These are phyloP conservation scores for Diarsia brunnea DNA, from an alignment of 2,888 invertebrate species.

Conservation along the genomic window DNA sequence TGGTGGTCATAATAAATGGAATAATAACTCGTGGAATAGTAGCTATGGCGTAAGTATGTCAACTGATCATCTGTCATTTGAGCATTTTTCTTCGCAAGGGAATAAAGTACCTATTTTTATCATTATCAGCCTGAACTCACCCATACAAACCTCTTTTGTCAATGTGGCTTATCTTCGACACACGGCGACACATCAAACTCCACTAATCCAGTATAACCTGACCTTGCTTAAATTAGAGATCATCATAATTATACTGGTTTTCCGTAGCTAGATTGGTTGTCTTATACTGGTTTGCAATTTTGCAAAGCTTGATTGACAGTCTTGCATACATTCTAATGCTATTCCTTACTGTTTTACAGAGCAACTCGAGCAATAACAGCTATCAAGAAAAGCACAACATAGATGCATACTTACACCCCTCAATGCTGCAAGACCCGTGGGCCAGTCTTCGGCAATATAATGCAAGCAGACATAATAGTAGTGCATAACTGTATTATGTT, in stretches of 20 bases:
- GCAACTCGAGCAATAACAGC: conserved; percentile 80
- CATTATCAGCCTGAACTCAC: not conserved
- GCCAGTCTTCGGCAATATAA: conserved; percentile 72
- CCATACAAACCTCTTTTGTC: not conserved
- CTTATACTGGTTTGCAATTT: too few species aligned
- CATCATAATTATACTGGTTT: not conserved
- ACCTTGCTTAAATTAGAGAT: not conserved
- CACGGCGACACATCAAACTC: too few species aligned
- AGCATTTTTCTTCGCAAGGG: too few species aligned
- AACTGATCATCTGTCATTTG: not conserved
- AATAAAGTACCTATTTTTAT: not conserved
- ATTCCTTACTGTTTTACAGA: conserved; percentile 75
- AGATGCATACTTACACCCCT: conserved; percentile 85
- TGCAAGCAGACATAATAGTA: conserved; percentile 36
- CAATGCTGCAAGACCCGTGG: conserved; percentile 88
- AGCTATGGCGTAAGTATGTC: conserved; percentile 79
- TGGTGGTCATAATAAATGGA: conserved; percentile 74
- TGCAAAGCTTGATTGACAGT: not conserved
- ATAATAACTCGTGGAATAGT: conserved; percentile 78
- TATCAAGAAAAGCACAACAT: conserved; percentile 76
- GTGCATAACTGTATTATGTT: conserved; percentile 16
- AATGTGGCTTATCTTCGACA: not conserved
- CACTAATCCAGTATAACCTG: too few species aligned
- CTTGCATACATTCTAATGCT: not conserved
- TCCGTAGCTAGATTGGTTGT: too few species aligned